Percentiles rank a stretch among this genome's conserved stretches.
phyloP scores from a whole-genome alignment of 1,140 invertebrate species.

The Plutomurus gul region DNA sequence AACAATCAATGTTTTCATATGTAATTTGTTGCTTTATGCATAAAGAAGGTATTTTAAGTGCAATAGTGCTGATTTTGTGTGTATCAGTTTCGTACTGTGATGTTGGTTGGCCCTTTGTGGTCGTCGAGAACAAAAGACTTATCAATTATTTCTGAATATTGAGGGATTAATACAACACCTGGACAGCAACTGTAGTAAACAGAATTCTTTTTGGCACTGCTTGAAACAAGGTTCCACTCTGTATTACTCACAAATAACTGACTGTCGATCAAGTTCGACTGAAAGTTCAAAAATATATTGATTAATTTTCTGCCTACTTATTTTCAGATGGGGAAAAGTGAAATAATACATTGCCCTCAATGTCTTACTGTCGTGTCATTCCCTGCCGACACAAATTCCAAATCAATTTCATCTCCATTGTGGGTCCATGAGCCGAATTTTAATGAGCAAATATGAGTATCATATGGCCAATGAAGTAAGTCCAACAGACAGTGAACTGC shows the following conservation, averaged over 20 bases:
- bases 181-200: slow-evolving; percentile 57
- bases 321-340: neutral
- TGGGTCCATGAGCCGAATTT: slow-evolving; percentile 73
- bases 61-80: no score
- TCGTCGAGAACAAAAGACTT: no score
- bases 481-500: slow-evolving; percentile 70
- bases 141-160: no score
- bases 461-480: slow-evolving; percentile 72
- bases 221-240: slow-evolving; percentile 45
- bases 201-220: neutral
- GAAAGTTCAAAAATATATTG: neutral
- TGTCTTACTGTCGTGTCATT: neutral
- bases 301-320: neutral
- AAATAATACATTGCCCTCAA: neutral
- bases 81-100: no score
- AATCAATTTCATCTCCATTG: slow-evolving; percentile 66
- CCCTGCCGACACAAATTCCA: neutral
- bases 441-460: slow-evolving; percentile 70
- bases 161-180: no score
- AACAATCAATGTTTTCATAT: no score
- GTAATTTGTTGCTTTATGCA: no score
- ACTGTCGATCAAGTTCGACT: neutral
- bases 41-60: no score
- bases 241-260: slow-evolving; percentile 28
- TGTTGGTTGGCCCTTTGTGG: no score